A percentile compares a stretch with the other conserved stretches of the same genome.
These are phyloP conservation scores for Globicephala melas DNA, from an alignment of 2,113 vertebrate species.

Conservation along the genomic window DNA sequence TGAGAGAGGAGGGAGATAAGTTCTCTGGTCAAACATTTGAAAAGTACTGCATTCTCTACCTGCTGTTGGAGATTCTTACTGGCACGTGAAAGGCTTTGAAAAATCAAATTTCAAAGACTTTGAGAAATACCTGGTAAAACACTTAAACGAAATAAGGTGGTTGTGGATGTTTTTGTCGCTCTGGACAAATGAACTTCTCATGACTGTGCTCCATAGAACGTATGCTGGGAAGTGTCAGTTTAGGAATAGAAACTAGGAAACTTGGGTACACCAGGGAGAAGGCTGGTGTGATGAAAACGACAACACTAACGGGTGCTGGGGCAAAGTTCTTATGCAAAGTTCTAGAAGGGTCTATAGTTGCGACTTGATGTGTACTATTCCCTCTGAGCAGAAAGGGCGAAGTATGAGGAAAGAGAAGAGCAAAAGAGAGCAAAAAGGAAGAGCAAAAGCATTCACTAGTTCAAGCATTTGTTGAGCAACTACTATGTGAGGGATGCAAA, in stretches of 20 bases:
- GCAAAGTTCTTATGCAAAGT: background rate
- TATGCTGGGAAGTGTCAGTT: background rate
- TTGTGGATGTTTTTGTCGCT: background rate
- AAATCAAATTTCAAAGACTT: background rate
- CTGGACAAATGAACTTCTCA: background rate
- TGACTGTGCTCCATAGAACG: background rate
- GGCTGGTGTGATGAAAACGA: background rate
- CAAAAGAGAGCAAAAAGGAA: background rate
- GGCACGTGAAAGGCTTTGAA: background rate
- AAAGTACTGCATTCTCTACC: background rate
- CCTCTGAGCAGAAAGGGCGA: background rate
- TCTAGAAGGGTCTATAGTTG: background rate
- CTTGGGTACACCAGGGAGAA: background rate
- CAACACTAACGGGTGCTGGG: background rate
- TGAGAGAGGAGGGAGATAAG: background rate
- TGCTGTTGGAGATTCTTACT: background rate
- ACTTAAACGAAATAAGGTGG: background rate
- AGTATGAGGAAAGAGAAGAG: background rate
- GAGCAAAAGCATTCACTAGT: background rate
- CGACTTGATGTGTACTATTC: background rate
- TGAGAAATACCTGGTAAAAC: too few relatives aligned
- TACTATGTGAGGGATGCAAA: background rate
- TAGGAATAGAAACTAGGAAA: background rate
- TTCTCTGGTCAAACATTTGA: background rate
- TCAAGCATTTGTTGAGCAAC: background rate